Percentiles rank a stretch among this genome's conserved stretches.
phyloP scores from a whole-genome alignment of 2,113 vertebrate genomes.

The Cricetomys ansorgei region DNA sequence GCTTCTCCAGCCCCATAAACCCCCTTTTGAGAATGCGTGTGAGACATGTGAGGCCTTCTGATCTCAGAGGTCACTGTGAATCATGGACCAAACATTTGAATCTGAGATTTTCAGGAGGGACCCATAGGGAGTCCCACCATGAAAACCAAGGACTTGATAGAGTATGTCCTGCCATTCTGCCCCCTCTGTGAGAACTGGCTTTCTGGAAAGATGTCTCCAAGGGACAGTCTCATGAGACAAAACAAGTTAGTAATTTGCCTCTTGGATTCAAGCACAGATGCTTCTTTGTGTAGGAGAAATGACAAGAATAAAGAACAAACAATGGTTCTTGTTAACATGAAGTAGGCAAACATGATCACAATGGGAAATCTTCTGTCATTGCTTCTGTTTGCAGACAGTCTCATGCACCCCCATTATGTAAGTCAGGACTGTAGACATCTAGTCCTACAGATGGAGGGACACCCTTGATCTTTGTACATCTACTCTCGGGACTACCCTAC shows the following conservation, averaged over 20 bases:
- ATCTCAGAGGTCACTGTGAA: background rate
- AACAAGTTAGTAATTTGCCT: background rate
- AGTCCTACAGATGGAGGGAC: background rate
- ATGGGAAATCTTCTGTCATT: background rate
- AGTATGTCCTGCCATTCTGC: background rate
- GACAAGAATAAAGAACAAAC: slow-evolving; percentile 35
- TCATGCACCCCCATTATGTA: background rate
- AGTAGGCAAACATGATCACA: background rate
- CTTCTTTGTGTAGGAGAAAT: background rate
- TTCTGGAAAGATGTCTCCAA: slow-evolving; percentile 6
- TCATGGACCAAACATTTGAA: background rate
- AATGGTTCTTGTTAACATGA: background rate
- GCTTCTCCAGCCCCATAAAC: too few species aligned
- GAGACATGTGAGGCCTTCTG: background rate
- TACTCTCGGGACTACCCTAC: background rate
- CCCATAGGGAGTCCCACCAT: background rate
- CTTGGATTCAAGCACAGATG: slow-evolving; percentile 13
- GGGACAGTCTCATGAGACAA: background rate
- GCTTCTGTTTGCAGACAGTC: slow-evolving; percentile 18
- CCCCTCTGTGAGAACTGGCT: background rate
- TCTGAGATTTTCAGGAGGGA: background rate
- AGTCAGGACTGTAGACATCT: background rate
- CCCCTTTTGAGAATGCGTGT: background rate
- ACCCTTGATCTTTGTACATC: background rate
- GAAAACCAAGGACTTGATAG: background rate